Percentiles rank a stretch among this genome's conserved stretches.
These are phyloP conservation scores for Apogon hyalosoma DNA, from an alignment of 2,797 vertebrate genomes.

Conservation along the genomic window DNA sequence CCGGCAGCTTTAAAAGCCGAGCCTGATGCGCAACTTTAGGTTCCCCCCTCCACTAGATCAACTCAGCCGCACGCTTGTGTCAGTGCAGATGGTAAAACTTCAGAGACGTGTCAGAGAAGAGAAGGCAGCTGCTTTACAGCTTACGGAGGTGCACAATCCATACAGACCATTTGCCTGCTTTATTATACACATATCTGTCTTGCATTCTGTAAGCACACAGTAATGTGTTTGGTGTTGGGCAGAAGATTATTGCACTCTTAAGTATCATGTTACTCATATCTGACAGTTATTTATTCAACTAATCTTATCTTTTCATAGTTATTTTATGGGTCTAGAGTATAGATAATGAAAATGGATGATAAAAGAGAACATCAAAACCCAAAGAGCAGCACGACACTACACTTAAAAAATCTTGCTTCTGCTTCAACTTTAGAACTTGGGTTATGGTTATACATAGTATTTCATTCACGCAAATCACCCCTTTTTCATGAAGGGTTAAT, in stretches of 20 bases:
- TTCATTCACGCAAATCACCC: conserved; percentile 27
- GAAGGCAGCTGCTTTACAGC: conserved; percentile 59
- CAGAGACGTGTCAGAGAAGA: conserved; percentile 47
- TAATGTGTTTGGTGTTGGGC: conserved; percentile 31
- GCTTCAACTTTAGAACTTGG: conserved; percentile 1
- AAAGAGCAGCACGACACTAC: not conserved
- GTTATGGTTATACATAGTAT: conserved; percentile 32
- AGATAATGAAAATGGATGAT: conserved; percentile 14
- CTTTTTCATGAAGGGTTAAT: conserved; percentile 50
- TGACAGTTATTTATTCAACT: conserved; percentile 26
- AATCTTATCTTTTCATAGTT: conserved; percentile 26
- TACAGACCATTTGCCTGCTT: conserved; percentile 36
- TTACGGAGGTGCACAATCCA: conserved; percentile 43
- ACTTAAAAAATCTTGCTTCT: not conserved
- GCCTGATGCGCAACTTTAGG: conserved; percentile 41
- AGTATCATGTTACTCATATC: conserved; percentile 20
- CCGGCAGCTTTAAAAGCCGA: conserved; percentile 46
- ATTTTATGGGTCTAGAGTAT: conserved; percentile 14
- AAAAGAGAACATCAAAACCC: conserved; percentile 9
- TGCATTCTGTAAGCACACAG: conserved; percentile 22
- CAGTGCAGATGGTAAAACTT: conserved; percentile 52
- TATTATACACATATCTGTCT: conserved; percentile 37
- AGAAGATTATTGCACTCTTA: conserved; percentile 14
- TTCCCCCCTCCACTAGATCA: conserved; percentile 50
- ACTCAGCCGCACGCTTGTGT: conserved; percentile 49